These are phyloP conservation scores for Stenopsyche tienmushanensis DNA, from an alignment of 1,140 invertebrate genomes.

Conservation along the genomic window DNA sequence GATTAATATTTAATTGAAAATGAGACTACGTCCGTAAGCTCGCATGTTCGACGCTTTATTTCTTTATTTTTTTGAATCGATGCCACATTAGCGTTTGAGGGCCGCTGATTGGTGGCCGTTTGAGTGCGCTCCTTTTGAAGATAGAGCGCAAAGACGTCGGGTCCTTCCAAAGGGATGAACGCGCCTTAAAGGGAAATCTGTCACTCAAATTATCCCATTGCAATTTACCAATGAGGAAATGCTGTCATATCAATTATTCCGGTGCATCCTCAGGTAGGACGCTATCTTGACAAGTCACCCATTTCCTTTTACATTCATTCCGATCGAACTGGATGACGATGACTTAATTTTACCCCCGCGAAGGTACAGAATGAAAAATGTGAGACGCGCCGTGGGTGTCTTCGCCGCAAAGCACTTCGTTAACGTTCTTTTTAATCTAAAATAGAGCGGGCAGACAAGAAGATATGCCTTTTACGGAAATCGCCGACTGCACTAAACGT, in stretches of 20 bases:
- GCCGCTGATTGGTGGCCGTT: background rate
- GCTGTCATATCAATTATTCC: slow-evolving; percentile 7
- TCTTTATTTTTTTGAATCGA: background rate
- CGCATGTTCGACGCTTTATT: too few species aligned
- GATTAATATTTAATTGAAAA: background rate
- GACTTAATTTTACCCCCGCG: slow-evolving; percentile 9
- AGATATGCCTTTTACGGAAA: too few species aligned
- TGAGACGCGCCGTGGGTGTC: background rate
- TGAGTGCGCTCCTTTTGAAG: background rate
- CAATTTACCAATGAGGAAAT: background rate
- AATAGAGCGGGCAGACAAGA: too few species aligned
- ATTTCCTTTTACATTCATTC: background rate
- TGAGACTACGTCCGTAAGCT: too few species aligned
- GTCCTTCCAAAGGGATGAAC: background rate
- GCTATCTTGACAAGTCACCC: slow-evolving; percentile 1
- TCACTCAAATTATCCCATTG: slow-evolving; percentile 10
- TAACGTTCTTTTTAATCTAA: slow-evolving; percentile 1
- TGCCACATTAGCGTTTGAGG: background rate
- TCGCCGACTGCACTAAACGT: too few species aligned
- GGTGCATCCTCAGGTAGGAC: background rate
- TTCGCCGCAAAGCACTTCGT: slow-evolving; percentile 1
- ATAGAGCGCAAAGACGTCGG: background rate
- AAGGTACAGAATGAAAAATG: background rate
- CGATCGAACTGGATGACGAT: background rate
- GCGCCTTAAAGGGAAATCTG: background rate